Conservation (phyloP, 2,113 vertebrate species). For the Peromyscus maniculatus region DNA sequence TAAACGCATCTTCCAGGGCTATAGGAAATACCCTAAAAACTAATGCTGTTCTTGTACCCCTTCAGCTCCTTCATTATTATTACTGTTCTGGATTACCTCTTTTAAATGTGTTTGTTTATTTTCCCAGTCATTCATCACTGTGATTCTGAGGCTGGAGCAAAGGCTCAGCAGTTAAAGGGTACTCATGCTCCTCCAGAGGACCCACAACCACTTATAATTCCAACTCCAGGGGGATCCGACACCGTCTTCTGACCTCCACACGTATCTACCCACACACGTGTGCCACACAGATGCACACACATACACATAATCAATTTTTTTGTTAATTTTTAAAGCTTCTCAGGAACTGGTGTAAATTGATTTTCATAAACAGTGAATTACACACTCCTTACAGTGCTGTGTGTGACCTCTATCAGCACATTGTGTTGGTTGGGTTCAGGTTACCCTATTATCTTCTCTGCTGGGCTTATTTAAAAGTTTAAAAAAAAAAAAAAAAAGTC, state of each 20-base stretch:
- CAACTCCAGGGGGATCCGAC: neutral
- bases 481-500: constrained; percentile 46
- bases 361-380: neutral
- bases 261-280: too few species aligned
- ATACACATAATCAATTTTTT: neutral
- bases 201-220: neutral
- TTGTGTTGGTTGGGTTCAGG: constrained; percentile 10
- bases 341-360: neutral
- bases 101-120: neutral
- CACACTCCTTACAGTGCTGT: neutral
- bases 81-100: neutral
- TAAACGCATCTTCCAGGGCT: constrained; percentile 69
- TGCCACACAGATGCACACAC: neutral
- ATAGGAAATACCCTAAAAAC: constrained; percentile 49
- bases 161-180: neutral
- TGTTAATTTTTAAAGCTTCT: neutral
- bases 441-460: constrained; percentile 30
- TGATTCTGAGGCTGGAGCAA: neutral
- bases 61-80: neutral
- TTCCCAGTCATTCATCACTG: neutral
- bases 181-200: neutral
- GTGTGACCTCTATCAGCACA: neutral
- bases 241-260: neutral
- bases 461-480: constrained; percentile 36
- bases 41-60: neutral